phyloP scores from a whole-genome alignment of 2,888 invertebrate species.

The Amiota communis region DNA sequence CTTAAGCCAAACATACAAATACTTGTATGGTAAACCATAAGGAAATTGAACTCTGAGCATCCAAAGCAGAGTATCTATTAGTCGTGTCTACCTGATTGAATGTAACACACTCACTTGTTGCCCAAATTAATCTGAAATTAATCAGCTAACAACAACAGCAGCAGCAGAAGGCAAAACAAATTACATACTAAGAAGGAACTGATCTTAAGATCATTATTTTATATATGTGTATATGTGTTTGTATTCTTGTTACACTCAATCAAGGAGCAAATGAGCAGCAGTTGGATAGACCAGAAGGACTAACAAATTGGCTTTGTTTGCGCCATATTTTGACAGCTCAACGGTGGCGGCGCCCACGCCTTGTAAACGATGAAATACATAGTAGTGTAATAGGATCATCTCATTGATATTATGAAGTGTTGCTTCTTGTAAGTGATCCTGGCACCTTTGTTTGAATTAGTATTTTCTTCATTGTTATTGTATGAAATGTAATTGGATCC shows the following conservation, averaged over 20 bases:
- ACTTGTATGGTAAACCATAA: too few relatives aligned
- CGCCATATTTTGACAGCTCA: constrained; percentile 30
- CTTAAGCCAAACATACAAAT: too few relatives aligned
- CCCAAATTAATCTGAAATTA: constrained; percentile 10
- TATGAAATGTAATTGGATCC: constrained; percentile 16
- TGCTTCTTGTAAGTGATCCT: constrained; percentile 6
- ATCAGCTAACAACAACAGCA: too few relatives aligned
- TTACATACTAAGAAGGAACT: not conserved
- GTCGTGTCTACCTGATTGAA: too few relatives aligned
- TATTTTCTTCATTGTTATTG: not conserved
- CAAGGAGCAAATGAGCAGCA: not conserved
- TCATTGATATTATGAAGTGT: not conserved
- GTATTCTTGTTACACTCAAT: constrained; percentile 1
- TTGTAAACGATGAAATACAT: constrained; percentile 37
- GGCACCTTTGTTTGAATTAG: constrained; percentile 1
- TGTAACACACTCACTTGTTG: not conserved
- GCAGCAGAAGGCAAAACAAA: not conserved
- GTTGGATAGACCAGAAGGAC: not conserved
- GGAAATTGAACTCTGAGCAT: too few relatives aligned
- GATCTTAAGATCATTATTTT: not conserved
- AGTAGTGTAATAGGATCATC: not conserved
- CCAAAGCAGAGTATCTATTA: too few relatives aligned
- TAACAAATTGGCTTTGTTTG: not conserved
- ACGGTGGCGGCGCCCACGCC: constrained; percentile 30
- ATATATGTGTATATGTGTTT: too few relatives aligned